Conservation (phyloP, 2,113 vertebrate genomes). For the Corythornis vintsioides region DNA sequence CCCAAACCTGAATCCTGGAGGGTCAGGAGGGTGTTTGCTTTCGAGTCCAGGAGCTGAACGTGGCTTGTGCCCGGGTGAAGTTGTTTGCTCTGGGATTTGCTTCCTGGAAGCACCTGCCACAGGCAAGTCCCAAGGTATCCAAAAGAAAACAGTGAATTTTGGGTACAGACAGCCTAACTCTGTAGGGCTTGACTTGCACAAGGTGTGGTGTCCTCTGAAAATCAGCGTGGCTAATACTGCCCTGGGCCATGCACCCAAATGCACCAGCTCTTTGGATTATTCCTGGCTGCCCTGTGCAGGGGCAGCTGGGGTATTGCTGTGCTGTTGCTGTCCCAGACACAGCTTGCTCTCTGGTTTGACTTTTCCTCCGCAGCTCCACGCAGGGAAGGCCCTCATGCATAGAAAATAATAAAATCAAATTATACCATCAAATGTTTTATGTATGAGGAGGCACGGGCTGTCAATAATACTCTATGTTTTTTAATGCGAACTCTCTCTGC, state of each 20-base stretch:
- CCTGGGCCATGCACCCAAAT: neutral
- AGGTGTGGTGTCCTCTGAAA: neutral
- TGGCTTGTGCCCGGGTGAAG: fast-evolving
- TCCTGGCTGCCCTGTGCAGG: neutral
- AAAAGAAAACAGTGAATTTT: neutral
- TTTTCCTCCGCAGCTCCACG: neutral
- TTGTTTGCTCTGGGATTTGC: neutral
- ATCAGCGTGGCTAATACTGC: neutral
- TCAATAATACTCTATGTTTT: neutral
- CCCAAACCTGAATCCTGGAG: neutral
- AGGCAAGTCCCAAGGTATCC: neutral
- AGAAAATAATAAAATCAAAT: neutral
- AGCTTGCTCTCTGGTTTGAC: fast-evolving
- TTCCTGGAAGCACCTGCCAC: neutral
- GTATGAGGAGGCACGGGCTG: neutral
- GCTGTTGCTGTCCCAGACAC: fast-evolving
- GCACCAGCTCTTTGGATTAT: fast-evolving
- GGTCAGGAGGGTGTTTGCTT: neutral
- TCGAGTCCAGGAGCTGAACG: fast-evolving
- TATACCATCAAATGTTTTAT: slow-evolving; percentile 19
- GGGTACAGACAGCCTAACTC: neutral
- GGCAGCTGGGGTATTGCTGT: fast-evolving
- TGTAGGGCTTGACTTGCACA: neutral
- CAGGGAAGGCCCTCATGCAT: neutral
- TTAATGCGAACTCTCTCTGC: neutral